Evolutionary conservation across 2,888 invertebrate species (phyloP).

Genomic region (Heliconius hortense): DNA sequence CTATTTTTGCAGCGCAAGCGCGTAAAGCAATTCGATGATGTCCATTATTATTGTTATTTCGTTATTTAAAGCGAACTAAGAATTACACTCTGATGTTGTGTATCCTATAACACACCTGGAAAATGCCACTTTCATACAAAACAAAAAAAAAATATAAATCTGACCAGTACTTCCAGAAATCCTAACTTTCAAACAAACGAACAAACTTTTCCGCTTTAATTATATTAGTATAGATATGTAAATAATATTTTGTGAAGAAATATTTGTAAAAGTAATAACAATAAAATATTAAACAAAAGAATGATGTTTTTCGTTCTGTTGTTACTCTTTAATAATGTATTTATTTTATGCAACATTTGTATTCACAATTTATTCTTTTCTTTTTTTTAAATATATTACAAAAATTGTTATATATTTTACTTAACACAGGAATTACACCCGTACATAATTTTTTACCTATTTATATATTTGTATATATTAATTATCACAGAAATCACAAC

Average conservation of each 20-base stretch:
- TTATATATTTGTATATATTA: not conserved
- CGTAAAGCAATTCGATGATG: too few species aligned
- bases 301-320: not conserved
- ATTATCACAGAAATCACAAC: not conserved
- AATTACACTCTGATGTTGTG: too few species aligned
- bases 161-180: too few species aligned
- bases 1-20: too few species aligned
- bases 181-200: too few species aligned
- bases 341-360: not conserved
- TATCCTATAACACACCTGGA: too few species aligned
- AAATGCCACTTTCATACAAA: too few species aligned
- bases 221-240: too few species aligned
- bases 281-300: conserved; percentile 1
- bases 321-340: not conserved
- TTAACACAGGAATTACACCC: not conserved
- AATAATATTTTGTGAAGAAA: not conserved
- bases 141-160: too few species aligned
- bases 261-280: not conserved
- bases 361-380: not conserved
- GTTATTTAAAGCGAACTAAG: too few species aligned
- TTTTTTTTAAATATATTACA: not conserved
- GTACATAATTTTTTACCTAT: not conserved
- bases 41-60: too few species aligned
- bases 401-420: not conserved
- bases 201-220: too few species aligned